phyloP scores from a whole-genome alignment of 2,797 vertebrate species.

The Botia almorhae region DNA sequence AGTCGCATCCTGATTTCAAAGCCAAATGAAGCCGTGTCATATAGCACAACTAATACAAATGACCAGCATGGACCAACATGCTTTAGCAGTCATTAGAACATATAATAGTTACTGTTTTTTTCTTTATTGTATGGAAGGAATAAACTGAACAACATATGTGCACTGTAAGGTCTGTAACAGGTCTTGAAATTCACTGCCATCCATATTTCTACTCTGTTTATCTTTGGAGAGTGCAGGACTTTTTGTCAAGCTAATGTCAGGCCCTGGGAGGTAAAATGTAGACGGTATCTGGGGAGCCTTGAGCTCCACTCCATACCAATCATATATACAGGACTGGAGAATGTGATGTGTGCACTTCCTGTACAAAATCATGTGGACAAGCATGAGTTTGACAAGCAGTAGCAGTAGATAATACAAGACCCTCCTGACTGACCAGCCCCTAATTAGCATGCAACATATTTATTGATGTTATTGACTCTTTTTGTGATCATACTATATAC shows the following conservation, averaged over 20 bases:
- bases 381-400: not conserved
- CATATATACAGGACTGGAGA: not conserved
- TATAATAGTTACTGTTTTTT: not conserved
- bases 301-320: not conserved
- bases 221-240: slow-evolving; percentile 57
- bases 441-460: too few relatives aligned
- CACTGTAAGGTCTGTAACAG: not conserved
- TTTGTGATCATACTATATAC: too few relatives aligned
- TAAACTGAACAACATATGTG: slow-evolving; percentile 9
- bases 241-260: slow-evolving; percentile 25
- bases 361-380: slow-evolving; percentile 3
- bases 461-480: too few relatives aligned
- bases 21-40: not conserved
- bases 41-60: not conserved
- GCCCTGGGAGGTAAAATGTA: slow-evolving; percentile 15
- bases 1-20: slow-evolving; percentile 8
- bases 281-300: not conserved
- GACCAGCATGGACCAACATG: not conserved
- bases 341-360: not conserved
- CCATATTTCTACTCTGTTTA: slow-evolving; percentile 48
- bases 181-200: slow-evolving; percentile 30
- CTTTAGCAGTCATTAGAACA: not conserved
- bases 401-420: too few relatives aligned
- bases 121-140: not conserved
- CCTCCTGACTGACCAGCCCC: not conserved